These are phyloP conservation scores for Gobius niger DNA, from an alignment of 2,113 vertebrate genomes.

Conservation along the genomic window DNA sequence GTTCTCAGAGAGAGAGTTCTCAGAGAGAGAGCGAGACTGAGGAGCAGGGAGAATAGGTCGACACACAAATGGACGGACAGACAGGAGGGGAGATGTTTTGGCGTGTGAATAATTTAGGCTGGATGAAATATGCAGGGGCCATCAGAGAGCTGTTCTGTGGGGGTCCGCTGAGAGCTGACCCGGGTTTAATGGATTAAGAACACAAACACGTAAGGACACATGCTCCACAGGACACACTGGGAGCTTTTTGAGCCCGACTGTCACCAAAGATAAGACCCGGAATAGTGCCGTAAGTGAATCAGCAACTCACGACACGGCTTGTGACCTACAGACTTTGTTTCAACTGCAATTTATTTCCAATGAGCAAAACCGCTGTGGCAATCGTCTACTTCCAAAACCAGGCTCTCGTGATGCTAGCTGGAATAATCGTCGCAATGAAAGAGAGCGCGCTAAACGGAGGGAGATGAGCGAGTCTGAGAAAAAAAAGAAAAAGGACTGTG, in stretches of 20 bases:
- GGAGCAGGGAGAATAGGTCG: not conserved
- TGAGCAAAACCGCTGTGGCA: too few relatives aligned
- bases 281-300: not conserved
- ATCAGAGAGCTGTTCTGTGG: conserved; percentile 57
- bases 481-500: conserved; percentile 20
- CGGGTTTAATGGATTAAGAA: conserved; percentile 58
- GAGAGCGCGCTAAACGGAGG: not conserved
- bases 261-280: not conserved
- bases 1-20: not conserved
- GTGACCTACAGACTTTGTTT: not conserved
- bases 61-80: too few relatives aligned
- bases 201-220: conserved; percentile 15
- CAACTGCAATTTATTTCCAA: too few relatives aligned
- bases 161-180: conserved; percentile 56
- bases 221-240: conserved; percentile 32
- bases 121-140: conserved; percentile 70
- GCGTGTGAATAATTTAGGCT: conserved; percentile 75
- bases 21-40: conserved; percentile 9
- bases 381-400: not conserved
- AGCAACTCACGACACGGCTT: not conserved
- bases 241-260: conserved; percentile 16
- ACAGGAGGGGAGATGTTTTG: conserved; percentile 51
- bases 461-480: conserved; percentile 4
- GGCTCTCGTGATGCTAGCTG: not conserved
- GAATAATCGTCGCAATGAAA: not conserved